Evolutionary conservation across 2,888 invertebrate species (phyloP), one percentile per base, ranked within the genome.

Genomic region (Hartigia nigra): DNA sequence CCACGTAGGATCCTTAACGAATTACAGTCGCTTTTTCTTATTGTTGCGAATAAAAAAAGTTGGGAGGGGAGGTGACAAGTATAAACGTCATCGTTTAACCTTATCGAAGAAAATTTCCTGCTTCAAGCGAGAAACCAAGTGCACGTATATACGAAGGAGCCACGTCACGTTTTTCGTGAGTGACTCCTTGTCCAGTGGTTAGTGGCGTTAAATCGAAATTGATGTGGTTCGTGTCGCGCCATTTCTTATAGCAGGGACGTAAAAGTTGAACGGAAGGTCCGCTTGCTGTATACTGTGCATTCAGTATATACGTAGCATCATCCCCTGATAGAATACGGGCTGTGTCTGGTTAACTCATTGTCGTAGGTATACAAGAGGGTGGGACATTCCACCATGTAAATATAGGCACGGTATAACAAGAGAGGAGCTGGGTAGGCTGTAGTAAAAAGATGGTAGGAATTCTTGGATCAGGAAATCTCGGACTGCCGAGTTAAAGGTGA

Each of bases 161-260:
- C 55, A 55, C 55, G 55, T 55, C 55, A 55, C 55, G 55, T 55
- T 55, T 55, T 55, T 55, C 55, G 55, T 23, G 55, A 55, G 55
- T 23, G 55, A 55, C 55, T 55, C 55, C 55, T 55, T 55, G 55
- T 55, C 14, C 55, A 55, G 55, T 23, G 55, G 85, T 81, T 80
- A 82, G 81, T 81, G 75, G 83, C 82, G 80, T 84, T 85, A 85
- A 85, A 85, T 85, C 78, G 80, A 82, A 85, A 82, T 81, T 80
- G 82, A 82, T 81, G 81, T 75, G 85, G 79, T 80, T 83, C 82
- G 83, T 85, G 32, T 75, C 72, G 72, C 72, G 72, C 32, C 55
- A 55, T 55, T 55, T 55, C 55, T 55, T 55, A 55, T 23, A 9
- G 55, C 55, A 23, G 55, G 55, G 55, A 55, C 55, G 55, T 55